Percentiles rank a stretch among this genome's conserved stretches.
phyloP scores from a whole-genome alignment of 2,113 vertebrate genomes.

The Oryzias curvinotus region DNA sequence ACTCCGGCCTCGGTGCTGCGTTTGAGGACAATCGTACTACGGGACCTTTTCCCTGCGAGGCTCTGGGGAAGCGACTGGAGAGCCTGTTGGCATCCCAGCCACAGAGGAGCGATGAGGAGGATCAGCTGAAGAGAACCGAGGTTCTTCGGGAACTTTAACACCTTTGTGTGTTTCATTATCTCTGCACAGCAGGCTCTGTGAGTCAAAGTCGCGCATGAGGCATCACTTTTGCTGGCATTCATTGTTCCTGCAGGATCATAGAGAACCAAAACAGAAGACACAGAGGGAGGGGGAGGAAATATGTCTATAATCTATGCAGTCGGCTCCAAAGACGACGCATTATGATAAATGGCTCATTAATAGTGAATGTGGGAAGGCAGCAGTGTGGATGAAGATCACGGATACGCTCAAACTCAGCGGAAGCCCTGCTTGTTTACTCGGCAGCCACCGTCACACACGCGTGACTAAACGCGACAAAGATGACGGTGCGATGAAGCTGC shows the following conservation, averaged over 20 bases:
- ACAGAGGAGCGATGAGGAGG: slow-evolving; percentile 11
- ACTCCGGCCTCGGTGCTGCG: slow-evolving; percentile 1
- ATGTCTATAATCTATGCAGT: slow-evolving; percentile 59
- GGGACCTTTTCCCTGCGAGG: slow-evolving; percentile 19
- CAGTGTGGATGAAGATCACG: slow-evolving; percentile 56
- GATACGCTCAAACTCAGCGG: slow-evolving; percentile 63
- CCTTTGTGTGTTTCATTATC: slow-evolving; percentile 60
- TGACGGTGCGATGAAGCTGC: no score
- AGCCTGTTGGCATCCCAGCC: slow-evolving; percentile 34
- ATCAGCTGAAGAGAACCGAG: slow-evolving; percentile 32
- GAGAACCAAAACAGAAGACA: slow-evolving; percentile 26
- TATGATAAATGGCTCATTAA: slow-evolving; percentile 77
- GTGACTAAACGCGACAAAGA: neutral
- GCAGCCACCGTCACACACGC: slow-evolving; percentile 41
- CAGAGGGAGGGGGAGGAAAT: slow-evolving; percentile 21
- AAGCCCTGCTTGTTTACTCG: slow-evolving; percentile 65
- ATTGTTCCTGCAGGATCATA: slow-evolving; percentile 24
- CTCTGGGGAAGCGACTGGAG: slow-evolving; percentile 31
- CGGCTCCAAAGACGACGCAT: slow-evolving; percentile 71
- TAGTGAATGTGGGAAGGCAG: slow-evolving; percentile 75
- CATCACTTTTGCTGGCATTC: slow-evolving; percentile 34
- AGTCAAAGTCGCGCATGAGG: slow-evolving; percentile 46
- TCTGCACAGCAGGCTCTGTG: slow-evolving; percentile 37
- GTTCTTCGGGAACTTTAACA: slow-evolving; percentile 49
- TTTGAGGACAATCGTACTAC: slow-evolving; percentile 33